Evolutionary conservation across 2,888 invertebrate species (phyloP), one percentile per base, ranked within the genome.

Genomic region (Nesidiocoris tenuis): DNA sequence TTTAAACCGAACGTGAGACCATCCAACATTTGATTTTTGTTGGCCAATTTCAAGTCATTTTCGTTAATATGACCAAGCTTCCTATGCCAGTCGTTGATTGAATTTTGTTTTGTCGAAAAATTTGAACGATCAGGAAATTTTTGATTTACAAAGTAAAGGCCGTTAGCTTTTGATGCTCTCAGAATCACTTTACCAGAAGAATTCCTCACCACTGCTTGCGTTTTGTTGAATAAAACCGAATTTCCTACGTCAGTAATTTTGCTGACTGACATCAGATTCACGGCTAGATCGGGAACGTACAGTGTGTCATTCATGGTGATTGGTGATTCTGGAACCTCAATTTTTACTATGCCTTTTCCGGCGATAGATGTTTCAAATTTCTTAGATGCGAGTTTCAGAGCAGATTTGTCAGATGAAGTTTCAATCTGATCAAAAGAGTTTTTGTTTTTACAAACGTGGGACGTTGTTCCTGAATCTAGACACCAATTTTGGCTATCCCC

Each of bases 221-320:
- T 17, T 19, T 59, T 55, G n/a, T 65, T 23, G 24, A 75, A 75
- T 66, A 18, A 24, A 9, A 75, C 75, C 1, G 24, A 57, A 59
- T 63, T 57, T 12, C 75, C 75, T 25, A 57, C 61, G 0, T 75
- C 67, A 54, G 71, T 39, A 24, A 71, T 71, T 71, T 71, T 71
- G 61, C 71, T 61, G 17, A 71, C 61, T 61, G 71, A 75, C 19
- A 75, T 25, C 25, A 75, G 24, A 67, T 75, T 75, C 22, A 63
- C 67, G 21, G 66, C 18, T 16, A 75, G 63, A 67, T 75, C 22
- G 0, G 75, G 75, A 7, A 75, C 67, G 19, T 57, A 16, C 55
- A 75, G 23, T 9, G 75, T 75, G 54, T 75, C 39, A 39, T 57
- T 17, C 23, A 75, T 23, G 5, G 25, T 74, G 17, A 63, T 19